Evolutionary conservation across 2,797 vertebrate genomes (phyloP).

Genomic region (Pampus argenteus): DNA sequence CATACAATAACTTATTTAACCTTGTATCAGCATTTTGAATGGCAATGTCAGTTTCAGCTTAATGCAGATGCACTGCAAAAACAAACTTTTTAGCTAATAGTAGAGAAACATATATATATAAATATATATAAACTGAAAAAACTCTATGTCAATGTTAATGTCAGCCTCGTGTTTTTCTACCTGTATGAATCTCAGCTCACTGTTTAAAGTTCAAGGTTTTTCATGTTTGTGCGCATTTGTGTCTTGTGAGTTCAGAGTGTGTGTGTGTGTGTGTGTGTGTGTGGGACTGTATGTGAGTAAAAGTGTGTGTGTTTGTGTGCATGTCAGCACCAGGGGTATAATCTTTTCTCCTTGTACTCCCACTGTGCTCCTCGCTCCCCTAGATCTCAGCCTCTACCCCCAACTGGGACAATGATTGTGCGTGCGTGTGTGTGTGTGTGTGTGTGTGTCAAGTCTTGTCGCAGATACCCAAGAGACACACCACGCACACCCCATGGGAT

Average conservation of each 20-base stretch:
- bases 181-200: conserved; percentile 15
- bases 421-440: conserved; percentile 22
- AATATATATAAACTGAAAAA: too few species aligned
- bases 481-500: conserved; percentile 49
- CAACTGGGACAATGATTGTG: conserved; percentile 47
- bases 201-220: conserved; percentile 43
- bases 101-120: too few species aligned
- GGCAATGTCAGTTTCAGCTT: too few species aligned
- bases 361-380: conserved; percentile 46
- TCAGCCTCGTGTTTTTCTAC: background rate
- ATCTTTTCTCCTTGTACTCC: conserved; percentile 63
- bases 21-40: too few species aligned
- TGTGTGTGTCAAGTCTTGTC: conserved; percentile 34
- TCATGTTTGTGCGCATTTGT: conserved; percentile 18
- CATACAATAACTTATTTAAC: too few species aligned
- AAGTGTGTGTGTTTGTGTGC: conserved; percentile 15
- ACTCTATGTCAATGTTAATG: background rate
- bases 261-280: conserved; percentile 29
- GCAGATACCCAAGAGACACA: conserved; percentile 47
- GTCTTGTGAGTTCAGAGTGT: conserved; percentile 12
- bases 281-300: background rate
- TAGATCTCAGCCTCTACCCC: conserved; percentile 58
- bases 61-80: too few species aligned
- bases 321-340: conserved; percentile 58
- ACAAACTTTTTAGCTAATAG: too few species aligned